A percentile compares a stretch with the other conserved stretches of the same genome.
Evolutionary conservation across 2,797 vertebrate species (phyloP).

Genomic region (Lateolabrax maculatus): DNA sequence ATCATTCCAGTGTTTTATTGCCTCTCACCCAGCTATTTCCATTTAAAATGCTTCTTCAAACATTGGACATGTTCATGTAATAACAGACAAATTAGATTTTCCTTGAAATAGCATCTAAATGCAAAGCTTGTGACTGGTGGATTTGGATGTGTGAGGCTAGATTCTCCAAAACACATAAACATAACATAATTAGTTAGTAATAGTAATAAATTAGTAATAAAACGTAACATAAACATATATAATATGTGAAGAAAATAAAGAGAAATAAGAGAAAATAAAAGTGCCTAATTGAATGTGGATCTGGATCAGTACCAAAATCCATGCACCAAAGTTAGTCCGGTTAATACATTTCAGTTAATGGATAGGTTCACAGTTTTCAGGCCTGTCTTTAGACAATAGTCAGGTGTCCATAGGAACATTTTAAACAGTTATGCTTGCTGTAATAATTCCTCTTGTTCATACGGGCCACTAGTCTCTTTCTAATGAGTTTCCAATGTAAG

Average conservation of each 20-base stretch:
- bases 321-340: neutral
- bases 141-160: neutral
- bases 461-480: neutral
- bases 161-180: neutral
- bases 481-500: too few species aligned
- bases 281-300: neutral
- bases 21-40: neutral
- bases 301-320: neutral
- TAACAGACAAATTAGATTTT: neutral
- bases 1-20: neutral
- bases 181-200: too few species aligned
- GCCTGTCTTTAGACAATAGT: neutral
- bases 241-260: too few species aligned
- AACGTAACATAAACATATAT: too few species aligned
- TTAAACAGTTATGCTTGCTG: neutral
- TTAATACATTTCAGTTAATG: neutral
- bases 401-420: neutral
- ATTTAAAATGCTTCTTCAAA: neutral
- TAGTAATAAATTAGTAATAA: too few species aligned
- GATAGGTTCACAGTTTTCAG: neutral
- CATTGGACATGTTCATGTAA: neutral
- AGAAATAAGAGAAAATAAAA: neutral
- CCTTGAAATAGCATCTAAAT: neutral
- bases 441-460: neutral
- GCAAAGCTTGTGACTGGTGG: neutral